These are phyloP conservation scores for Colinus virginianus DNA, from an alignment of 2,113 vertebrate genomes.

Conservation along the genomic window DNA sequence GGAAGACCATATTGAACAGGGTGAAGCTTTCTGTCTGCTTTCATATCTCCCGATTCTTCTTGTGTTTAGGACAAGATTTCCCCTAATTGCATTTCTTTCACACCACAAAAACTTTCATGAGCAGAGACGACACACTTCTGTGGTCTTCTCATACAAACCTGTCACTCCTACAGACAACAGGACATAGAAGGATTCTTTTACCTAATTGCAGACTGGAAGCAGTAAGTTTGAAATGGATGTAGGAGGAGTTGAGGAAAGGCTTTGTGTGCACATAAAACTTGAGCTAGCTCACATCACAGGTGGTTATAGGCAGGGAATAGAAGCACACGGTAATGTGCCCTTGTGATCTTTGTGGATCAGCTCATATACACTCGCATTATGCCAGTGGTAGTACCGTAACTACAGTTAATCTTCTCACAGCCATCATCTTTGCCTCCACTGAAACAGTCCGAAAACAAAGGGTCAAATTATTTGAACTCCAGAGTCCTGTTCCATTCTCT, in stretches of 20 bases:
- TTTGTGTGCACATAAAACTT: fast-evolving
- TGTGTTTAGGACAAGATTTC: background rate
- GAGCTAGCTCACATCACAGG: background rate
- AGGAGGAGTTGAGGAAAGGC: background rate
- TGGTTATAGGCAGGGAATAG: fast-evolving
- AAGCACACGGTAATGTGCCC: fast-evolving
- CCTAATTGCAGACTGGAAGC: background rate
- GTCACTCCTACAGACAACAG: background rate
- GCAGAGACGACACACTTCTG: background rate
- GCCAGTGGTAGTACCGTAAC: background rate
- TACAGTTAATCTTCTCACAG: background rate
- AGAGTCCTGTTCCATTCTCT: background rate
- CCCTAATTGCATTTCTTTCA: background rate
- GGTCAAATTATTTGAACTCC: background rate
- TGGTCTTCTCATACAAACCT: background rate
- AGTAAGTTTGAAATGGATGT: background rate
- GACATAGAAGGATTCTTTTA: background rate
- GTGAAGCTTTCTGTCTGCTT: conserved; percentile 50
- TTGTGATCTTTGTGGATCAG: background rate
- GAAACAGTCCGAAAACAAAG: background rate
- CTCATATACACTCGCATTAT: no score
- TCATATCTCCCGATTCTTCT: conserved; percentile 9
- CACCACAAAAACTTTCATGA: background rate
- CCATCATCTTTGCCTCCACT: background rate
- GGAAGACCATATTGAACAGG: conserved; percentile 50